A percentile compares a stretch with the other conserved stretches of the same genome.
phyloP scores from a whole-genome alignment of 2,113 vertebrate species.

The Myotis davidii region DNA sequence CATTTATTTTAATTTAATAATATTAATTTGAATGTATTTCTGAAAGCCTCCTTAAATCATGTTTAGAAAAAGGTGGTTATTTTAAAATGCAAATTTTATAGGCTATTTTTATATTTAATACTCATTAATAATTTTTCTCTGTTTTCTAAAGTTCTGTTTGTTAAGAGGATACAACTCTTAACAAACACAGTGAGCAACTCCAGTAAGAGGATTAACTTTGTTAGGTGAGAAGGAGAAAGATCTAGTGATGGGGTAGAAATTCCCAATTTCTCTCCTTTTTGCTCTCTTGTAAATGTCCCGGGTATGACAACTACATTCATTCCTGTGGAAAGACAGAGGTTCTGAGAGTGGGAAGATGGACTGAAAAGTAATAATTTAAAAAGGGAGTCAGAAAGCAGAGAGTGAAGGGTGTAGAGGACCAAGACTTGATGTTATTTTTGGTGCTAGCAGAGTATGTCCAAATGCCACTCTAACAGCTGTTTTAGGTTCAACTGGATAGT shows the following conservation, averaged over 20 bases:
- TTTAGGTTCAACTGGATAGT: not conserved
- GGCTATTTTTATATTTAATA: not conserved
- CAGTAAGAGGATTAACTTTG: not conserved
- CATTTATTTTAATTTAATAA: constrained; percentile 25
- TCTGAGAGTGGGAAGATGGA: not conserved
- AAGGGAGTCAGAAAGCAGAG: not conserved
- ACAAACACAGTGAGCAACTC: not conserved
- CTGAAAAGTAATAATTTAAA: not conserved
- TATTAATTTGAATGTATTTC: constrained; percentile 6
- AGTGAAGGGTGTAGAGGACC: not conserved
- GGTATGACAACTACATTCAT: not conserved
- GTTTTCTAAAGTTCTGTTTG: not conserved
- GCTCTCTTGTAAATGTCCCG: not conserved
- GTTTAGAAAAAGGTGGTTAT: not conserved
- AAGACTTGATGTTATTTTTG: not conserved
- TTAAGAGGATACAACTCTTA: not conserved
- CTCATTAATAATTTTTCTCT: not conserved
- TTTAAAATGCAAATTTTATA: not conserved
- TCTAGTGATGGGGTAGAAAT: not conserved
- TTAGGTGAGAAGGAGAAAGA: not conserved
- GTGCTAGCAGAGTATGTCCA: not conserved
- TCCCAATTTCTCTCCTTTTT: not conserved
- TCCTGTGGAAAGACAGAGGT: not conserved
- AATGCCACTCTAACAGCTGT: not conserved
- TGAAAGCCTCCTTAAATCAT: not conserved